phyloP scores from a whole-genome alignment of 1,140 invertebrate genomes.

The Gonatopus flavifemur region DNA sequence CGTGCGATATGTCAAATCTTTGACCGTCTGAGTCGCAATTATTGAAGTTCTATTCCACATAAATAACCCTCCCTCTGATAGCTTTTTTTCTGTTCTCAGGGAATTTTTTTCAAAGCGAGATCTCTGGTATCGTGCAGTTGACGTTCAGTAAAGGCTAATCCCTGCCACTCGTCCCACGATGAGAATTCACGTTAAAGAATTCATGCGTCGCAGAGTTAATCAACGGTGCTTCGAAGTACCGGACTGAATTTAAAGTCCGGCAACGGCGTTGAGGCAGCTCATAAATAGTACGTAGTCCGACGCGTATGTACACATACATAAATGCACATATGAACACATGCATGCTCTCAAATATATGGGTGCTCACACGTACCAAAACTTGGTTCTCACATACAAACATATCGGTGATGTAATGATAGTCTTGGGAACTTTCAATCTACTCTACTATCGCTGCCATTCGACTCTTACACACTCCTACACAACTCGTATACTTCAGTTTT shows the following conservation, averaged over 20 bases:
- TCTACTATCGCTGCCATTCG: background rate
- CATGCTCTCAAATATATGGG: background rate
- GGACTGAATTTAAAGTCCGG: conserved; percentile 31
- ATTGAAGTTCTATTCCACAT: too few species aligned
- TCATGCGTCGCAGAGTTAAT: conserved; percentile 31
- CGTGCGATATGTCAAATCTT: too few species aligned
- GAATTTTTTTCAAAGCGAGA: too few species aligned
- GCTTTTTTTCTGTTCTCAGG: too few species aligned
- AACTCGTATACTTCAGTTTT: conserved; percentile 3
- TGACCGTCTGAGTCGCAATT: too few species aligned
- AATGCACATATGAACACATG: background rate
- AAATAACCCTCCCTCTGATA: too few species aligned
- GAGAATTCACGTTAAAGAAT: conserved; percentile 26
- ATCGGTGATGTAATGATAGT: conserved; percentile 23
- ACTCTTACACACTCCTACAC: conserved; percentile 3
- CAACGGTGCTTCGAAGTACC: conserved; percentile 12
- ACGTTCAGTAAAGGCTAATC: too few species aligned
- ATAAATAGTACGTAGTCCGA: conserved; percentile 33
- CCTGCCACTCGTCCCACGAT: conserved; percentile 9
- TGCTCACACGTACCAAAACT: too few species aligned
- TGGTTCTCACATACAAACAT: too few species aligned
- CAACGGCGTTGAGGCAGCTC: conserved; percentile 23
- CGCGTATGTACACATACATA: conserved; percentile 1
- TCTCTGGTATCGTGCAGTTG: too few species aligned
- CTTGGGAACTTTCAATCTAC: conserved; percentile 29